Evolutionary conservation across 2,888 invertebrate genomes (phyloP).

Genomic region (Zaprionus bogoriensis): DNA sequence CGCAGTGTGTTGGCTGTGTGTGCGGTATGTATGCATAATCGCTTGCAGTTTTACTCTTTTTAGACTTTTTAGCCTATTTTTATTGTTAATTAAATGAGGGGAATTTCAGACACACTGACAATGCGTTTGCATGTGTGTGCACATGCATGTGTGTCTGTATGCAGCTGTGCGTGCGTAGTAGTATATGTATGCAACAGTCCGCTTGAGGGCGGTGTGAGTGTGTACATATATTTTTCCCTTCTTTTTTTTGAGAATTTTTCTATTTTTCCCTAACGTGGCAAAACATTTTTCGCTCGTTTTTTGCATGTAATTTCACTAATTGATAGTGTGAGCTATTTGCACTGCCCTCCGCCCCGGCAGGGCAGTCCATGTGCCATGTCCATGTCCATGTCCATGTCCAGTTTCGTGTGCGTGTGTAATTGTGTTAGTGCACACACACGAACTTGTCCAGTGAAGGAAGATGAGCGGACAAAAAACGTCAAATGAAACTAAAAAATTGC

Average conservation of each 20-base stretch:
- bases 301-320: constrained; percentile 74
- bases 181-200: constrained; percentile 26
- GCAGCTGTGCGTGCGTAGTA: constrained; percentile 1
- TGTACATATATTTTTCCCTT: constrained; percentile 6
- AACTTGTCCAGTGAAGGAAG: constrained; percentile 24
- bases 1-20: constrained; percentile 40
- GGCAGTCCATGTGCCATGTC: constrained; percentile 19
- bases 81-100: constrained; percentile 81
- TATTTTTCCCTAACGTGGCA: constrained; percentile 53
- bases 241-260: constrained; percentile 46
- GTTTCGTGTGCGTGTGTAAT: constrained; percentile 58
- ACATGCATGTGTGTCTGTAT: background rate
- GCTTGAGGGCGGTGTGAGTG: background rate
- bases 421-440: constrained; percentile 63
- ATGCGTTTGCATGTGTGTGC: constrained; percentile 10
- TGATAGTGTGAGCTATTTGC: constrained; percentile 73
- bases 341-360: background rate
- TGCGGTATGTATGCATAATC: constrained; percentile 62
- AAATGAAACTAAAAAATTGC: constrained; percentile 63
- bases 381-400: constrained; percentile 12
- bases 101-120: constrained; percentile 55
- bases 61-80: constrained; percentile 82
- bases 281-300: constrained; percentile 67
- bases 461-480: constrained; percentile 42
- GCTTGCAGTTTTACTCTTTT: constrained; percentile 71